Evolutionary conservation across 1,140 invertebrate genomes (phyloP), one percentile per base, ranked within the genome.

Genomic region (Drosophila grimshawi): DNA sequence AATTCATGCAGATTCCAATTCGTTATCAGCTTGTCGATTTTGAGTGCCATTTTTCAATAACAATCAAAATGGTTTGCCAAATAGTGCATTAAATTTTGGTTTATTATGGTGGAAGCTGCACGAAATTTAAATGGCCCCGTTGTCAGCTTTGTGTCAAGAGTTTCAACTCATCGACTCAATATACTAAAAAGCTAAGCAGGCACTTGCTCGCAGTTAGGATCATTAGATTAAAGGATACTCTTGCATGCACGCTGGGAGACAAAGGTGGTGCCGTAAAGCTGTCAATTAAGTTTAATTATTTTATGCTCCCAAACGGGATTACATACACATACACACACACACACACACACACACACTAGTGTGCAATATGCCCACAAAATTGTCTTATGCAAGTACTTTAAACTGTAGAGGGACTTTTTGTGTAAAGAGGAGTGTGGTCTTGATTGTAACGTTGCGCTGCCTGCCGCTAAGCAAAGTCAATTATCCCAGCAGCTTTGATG

Each of bases 251-350:
- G 65, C 56, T 37, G 75, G 19, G 19, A 59, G 48, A 57, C 67
- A 80, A 86, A 86, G 83, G 80, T 88, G 83, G 55, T 83, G 83
- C 78, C 83, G 62, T 83, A 88, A 88, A 88, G 83, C 80, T 89
- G 85, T 83, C 83, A 88, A 88, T 88, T 88, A 88, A 71, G 76
- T 83, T 88, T 88, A 88, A 88, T 88, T 89, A 88, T 89, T 88
- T 88, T 83, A 88, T 83, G 80, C 83, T 65, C 65, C 73, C 52
- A 76, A 64, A 79, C 64, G 68, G 66, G 45, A 27, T 10, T 39
- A 78, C 66, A 81, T 66, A 60, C 73, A 73, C 52, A 65, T 4
- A 46, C 37, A 63, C 29, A 72, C 45, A 81, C 35, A 45, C 60
- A 57, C 52, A 69, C n/a, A 39, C 32, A 62, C 35, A 62, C 5